A percentile compares a stretch with the other conserved stretches of the same genome.
phyloP scores from a whole-genome alignment of 2,113 vertebrate genomes.

The Apodemus sylvaticus region DNA sequence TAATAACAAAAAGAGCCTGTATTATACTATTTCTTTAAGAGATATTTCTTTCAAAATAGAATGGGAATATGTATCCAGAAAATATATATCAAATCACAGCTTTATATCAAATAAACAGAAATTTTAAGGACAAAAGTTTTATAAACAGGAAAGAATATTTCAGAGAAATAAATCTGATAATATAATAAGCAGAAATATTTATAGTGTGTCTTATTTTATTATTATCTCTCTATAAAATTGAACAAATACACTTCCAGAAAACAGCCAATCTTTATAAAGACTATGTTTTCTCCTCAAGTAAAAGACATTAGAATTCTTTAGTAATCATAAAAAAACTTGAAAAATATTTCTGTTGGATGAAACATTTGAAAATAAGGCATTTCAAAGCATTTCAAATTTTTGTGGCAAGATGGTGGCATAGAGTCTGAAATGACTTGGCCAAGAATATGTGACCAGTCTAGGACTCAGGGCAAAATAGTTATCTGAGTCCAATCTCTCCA shows the following conservation, averaged over 20 bases:
- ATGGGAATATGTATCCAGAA: neutral
- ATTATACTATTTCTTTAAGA: neutral
- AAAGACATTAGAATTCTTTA: neutral
- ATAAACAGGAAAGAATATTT: neutral
- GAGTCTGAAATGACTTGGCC: neutral
- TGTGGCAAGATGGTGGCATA: neutral
- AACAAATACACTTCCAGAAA: slow-evolving; percentile 2
- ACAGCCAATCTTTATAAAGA: neutral
- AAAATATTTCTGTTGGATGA: neutral
- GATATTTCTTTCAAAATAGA: slow-evolving; percentile 32
- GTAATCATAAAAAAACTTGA: neutral
- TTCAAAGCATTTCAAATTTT: neutral
- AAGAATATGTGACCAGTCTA: neutral
- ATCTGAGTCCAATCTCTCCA: neutral
- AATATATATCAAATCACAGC: neutral
- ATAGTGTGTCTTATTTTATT: neutral
- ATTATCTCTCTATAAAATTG: neutral
- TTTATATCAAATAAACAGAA: slow-evolving; percentile 18
- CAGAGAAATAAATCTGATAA: neutral
- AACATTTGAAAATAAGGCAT: neutral
- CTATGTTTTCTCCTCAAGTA: neutral
- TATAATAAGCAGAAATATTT: neutral
- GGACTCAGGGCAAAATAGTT: neutral
- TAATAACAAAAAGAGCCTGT: neutral
- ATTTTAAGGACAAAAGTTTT: slow-evolving; percentile 11